phyloP scores from a whole-genome alignment of 2,113 vertebrate genomes.

The Antechinus stuartii region DNA sequence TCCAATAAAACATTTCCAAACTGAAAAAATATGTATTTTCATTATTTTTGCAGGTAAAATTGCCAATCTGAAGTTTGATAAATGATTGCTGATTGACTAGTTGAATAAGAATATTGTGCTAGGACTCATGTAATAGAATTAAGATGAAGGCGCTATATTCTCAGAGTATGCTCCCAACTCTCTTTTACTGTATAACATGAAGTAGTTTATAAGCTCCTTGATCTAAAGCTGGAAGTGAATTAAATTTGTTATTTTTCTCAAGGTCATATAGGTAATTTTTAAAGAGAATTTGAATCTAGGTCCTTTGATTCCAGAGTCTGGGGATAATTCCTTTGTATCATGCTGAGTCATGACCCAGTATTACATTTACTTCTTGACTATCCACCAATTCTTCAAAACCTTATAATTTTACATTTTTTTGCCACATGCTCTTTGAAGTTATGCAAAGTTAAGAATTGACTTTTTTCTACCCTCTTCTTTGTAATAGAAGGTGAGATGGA shows the following conservation, averaged over 20 bases:
- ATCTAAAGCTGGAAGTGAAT: not conserved
- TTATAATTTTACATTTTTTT: not conserved
- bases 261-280: not conserved
- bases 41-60: not conserved
- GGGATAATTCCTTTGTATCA: not conserved
- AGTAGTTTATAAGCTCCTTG: not conserved
- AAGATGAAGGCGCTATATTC: not conserved
- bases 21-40: not conserved
- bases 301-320: not conserved
- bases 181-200: not conserved
- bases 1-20: constrained; percentile 17
- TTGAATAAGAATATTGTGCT: not conserved
- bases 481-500: too few species aligned
- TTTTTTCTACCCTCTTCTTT: too few species aligned
- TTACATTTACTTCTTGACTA: not conserved
- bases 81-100: not conserved
- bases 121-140: not conserved
- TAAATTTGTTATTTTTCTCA: not conserved
- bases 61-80: not conserved
- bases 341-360: not conserved
- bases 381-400: not conserved
- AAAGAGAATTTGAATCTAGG: not conserved
- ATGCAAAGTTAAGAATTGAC: not conserved
- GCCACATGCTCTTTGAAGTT: not conserved
- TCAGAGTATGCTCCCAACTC: not conserved